Evolutionary conservation across 2,888 invertebrate genomes (phyloP), one percentile per base, ranked within the genome.

Genomic region (Pinctada fucata): DNA sequence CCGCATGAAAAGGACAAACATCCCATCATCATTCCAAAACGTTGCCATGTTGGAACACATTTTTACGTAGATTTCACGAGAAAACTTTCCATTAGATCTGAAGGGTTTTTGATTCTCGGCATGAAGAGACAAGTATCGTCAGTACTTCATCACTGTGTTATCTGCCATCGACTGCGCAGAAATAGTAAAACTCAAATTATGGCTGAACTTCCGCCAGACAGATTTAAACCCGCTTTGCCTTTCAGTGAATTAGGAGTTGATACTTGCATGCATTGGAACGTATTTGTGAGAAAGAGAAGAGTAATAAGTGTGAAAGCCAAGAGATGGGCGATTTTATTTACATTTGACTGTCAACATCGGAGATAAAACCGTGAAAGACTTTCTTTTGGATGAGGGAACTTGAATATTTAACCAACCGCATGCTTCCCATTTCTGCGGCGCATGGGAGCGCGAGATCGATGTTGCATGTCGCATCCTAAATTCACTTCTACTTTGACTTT

Each of bases 21-120:
- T 51, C 75, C 67, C 0, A 13, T 75, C 1, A 52, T 75, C 4
- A 58, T 58, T 10, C 58, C 58, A 58, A 58, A 58, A 58, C 58
- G 13, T 6, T 58, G 58, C 13, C 58, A 58, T 58, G 13, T 58
- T 58, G 58, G 58, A 58, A 58, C 58, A 58, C 58, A 10, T 10
- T 58, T 58, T 10, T 58, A 6, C 13, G 58, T 58, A 58, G 58
- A 58, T 58, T 3, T 13, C 8, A 64, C 16, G 3, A 58, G 6
- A 49, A 66, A 3, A 50, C 16, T 16, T 8, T 66, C 10, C 66
- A 74, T 66, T 5, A 2, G 74, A 6, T 49, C 74, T 16, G 63
- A 49, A 16, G 74, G 74, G 10, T 74, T 16, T 50, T 79, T 76
- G 76, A 79, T 79, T 31, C 68, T 76, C 10, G 79, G 79, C 13